Evolutionary conservation across 2,797 vertebrate genomes (phyloP).

Genomic region (Pseudochirops cupreus): DNA sequence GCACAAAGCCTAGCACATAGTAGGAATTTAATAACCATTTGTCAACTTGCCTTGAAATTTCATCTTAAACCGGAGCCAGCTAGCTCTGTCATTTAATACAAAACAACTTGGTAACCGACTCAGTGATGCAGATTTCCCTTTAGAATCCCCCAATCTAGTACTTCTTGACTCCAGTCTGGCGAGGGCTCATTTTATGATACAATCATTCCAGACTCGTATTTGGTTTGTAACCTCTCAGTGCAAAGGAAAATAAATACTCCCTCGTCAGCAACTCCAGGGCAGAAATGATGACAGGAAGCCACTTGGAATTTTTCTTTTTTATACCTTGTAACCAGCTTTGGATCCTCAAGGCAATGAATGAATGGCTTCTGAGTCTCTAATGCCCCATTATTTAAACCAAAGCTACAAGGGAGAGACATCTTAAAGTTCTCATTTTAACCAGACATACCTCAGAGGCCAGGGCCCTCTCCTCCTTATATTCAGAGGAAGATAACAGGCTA

Average conservation of each 20-base stretch:
- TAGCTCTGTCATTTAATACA: neutral
- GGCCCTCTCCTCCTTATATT: neutral
- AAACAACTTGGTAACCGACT: neutral
- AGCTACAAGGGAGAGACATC: constrained; percentile 22
- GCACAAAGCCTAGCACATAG: neutral
- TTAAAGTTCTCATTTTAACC: neutral
- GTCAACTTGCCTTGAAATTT: neutral
- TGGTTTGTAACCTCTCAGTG: neutral
- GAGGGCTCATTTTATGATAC: constrained; percentile 16
- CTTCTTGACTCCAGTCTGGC: constrained; percentile 5
- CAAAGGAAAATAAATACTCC: constrained; percentile 42
- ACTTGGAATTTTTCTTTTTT: neutral
- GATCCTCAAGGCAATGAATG: constrained; percentile 37
- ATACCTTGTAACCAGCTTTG: constrained; percentile 23
- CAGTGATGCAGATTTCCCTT: neutral
- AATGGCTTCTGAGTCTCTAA: constrained; percentile 30
- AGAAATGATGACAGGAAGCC: neutral
- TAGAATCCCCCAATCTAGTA: neutral
- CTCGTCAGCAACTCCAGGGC: neutral
- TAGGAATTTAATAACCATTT: neutral
- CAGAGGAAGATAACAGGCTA: neutral
- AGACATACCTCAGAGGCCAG: neutral
- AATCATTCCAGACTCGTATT: constrained; percentile 32
- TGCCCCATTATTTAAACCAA: constrained; percentile 46
- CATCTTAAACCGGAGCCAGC: neutral